Evolutionary conservation across 2,113 vertebrate genomes (phyloP), one percentile per base, ranked within the genome.

Genomic region (Rhizomys pruinosus): DNA sequence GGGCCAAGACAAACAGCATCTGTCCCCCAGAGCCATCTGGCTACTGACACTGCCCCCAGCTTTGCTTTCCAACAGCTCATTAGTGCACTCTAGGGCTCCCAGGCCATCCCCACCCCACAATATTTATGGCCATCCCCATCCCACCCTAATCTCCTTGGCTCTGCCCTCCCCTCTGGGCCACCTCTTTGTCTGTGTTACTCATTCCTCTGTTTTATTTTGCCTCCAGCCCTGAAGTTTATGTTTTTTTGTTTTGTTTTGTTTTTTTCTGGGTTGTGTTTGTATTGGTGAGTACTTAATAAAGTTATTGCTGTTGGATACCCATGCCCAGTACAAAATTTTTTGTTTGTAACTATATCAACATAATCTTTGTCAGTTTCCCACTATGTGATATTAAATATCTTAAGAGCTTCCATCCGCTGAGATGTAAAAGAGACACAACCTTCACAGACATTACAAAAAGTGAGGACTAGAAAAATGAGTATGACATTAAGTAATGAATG

Each of bases 231-330:
- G 74, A 17, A 97, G 97, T 98, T 97, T 97, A 97, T n/a, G n/a
- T n/a, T n/a, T n/a, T n/a, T n/a, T n/a, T 95, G 96, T 90, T 97
- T 97, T 87, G 74, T 97, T 96, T 96, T 94, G 97, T 91, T 95
- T 98, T 98, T 98, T 97, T 98, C 97, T 98, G 96, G 63, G 91
- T 95, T 96, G 42, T 94, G 95, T 96, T 94, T 93, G 94, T 94
- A n/a, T 39, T 81, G 59, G 94, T 69, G 96, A 96, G 97, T 98
- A 98, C 97, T 98, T 97, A 98, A 98, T 98, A 98, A 98, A 98
- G 97, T 93, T 97, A 97, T 97, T 98, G 98, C 98, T 98, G 97
- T 98, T 97, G 95, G 95, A 97, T 95, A 85, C 23, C 42, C 76
- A 47, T 66, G 55, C 72, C 74, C 93, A 74, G 57, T 78, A 17